Evolutionary conservation across 2,888 invertebrate genomes (phyloP), one percentile per base, ranked within the genome.

Genomic region (Amblyjoppa proteus): DNA sequence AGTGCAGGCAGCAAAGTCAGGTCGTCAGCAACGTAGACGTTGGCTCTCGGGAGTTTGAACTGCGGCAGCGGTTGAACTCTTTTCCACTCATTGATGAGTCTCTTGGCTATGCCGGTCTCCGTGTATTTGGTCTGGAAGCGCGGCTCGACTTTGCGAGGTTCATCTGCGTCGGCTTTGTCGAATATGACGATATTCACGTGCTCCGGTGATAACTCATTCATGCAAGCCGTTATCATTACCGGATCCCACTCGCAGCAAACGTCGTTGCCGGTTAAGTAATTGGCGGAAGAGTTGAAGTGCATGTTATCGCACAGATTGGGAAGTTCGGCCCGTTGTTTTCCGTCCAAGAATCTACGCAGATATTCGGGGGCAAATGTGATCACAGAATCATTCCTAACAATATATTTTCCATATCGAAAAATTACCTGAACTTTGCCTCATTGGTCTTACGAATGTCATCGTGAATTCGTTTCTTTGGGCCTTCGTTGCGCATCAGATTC

Each of bases 61-160:
- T 96, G 95, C 0, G 94, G 87, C 74, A 95, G 94, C 0, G 96
- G 95, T 41, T 94, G 90, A 0, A 95, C 95, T 11, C 94, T 94
- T 16, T 95, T 89, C 97, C 97, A 97, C 0, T 95, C 94, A 2
- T 95, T 89, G 1, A 96, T 91, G 97, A 97, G 97, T 13, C 95
- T 94, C 4, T 93, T 64, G 0, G 97, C 96, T 87, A 97, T 96
- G 38, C 96, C 96, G 95, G 94, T 94, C 76, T 95, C 95, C 53
- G 95, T 95, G 92, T 97, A 98, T 87, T 96, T 96, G 0, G 98
- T 98, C 70, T 97, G 96, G 94, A 97, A 98, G 98, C 98, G 98
- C 83, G 96, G 95, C 93, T 98, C 98, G 20, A 95, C 95, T 89
- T 96, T 94, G 89, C 97, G 95, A 90, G 96, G 97, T 0, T 93